These are phyloP conservation scores for Meloidogyne exigua DNA, from an alignment of 1,140 invertebrate species.

Conservation along the genomic window DNA sequence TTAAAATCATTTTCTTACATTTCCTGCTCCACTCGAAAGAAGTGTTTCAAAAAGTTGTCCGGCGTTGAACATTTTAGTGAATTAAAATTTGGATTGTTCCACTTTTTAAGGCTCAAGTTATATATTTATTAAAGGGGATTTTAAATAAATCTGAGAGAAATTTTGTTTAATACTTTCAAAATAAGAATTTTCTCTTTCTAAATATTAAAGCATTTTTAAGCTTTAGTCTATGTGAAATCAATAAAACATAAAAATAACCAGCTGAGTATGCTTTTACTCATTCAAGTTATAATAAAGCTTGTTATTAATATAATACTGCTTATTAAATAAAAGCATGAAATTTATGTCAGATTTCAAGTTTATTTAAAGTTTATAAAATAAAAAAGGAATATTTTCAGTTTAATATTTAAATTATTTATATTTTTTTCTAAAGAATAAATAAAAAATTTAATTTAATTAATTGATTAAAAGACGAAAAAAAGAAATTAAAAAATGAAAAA, in stretches of 20 bases:
- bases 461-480: too few species aligned
- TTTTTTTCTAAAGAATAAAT: too few species aligned
- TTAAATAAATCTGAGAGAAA: neutral
- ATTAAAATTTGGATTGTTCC: neutral
- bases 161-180: neutral
- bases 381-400: too few species aligned
- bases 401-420: too few species aligned
- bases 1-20: neutral
- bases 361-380: too few species aligned
- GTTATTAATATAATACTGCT: too few species aligned
- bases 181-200: neutral
- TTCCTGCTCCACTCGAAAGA: conserved; percentile 11
- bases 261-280: neutral
- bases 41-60: conserved; percentile 7
- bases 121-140: too few species aligned
- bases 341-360: too few species aligned
- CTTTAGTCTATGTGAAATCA: neutral
- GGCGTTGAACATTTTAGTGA: neutral
- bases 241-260: neutral
- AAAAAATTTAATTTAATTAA: too few species aligned
- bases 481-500: too few species aligned
- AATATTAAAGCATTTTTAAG: neutral
- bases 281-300: too few species aligned
- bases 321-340: too few species aligned
- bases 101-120: neutral